Base-by-base conservation (phyloP, 2,113 vertebrate genomes). In the Scophthalmus maximus region DNA sequence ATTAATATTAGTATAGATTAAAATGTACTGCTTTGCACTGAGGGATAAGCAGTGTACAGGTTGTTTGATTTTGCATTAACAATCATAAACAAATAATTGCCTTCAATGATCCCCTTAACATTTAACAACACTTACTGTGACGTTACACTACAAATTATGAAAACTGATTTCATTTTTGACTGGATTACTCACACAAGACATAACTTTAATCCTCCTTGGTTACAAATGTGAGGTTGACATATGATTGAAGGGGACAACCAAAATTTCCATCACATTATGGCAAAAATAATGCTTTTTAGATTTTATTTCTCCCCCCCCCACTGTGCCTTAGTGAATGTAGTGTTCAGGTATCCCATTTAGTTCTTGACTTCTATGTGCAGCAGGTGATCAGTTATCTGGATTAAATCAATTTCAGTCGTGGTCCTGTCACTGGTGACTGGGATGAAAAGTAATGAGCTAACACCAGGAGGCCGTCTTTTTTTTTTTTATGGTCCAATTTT, bases 361-460 rank as follows among this genome's bases (percentile, higher is more conserved):
- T 8, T 59, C 46, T 34, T 23, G 60, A 30, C 23, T 38, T 14
- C 9, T 17, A 8, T 50, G 29, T 61, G 32, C 22, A 26, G 59
- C 53, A 66, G 68, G 49, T 73, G 34, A 69, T 63, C 44, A 52
- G 18, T 63, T 51, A 53, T 60, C 26, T 73, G 53, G 51, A 73
- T 62, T n/a, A 26, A 23, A 72, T 56, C 40, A 0, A 55, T 74
- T 72, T 22, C 58, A 52, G 20, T 76, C n/a, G 38, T 73, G 12
- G 32, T 42, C 27, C 49, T 77, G 50, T 68, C 55, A 44, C 22
- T 10, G 42, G 18, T 0, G 14, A 9, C 50, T 26, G 32, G 26
- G 32, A 0, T 59, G 27, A 59, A 20, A 79, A 58, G 53, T 62
- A 73, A 79, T 5, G 40, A 53, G 65, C 51, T 29, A 22, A 52